Base-by-base conservation (phyloP, 2,797 vertebrate genomes). In the Hemitrygon akajei region DNA sequence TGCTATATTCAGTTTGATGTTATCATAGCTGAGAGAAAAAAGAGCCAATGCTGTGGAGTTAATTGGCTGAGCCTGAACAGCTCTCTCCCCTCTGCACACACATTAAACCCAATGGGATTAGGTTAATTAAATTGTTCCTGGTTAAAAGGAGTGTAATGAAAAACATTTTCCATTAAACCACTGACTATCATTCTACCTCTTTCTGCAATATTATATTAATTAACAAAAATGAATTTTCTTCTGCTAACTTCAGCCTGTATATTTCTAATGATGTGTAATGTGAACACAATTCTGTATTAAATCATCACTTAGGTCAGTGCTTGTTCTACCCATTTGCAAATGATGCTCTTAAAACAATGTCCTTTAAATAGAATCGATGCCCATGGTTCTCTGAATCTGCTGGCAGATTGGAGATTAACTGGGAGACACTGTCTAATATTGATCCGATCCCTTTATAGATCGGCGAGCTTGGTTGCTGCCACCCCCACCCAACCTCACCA, bases 351-450 rank as follows among this genome's bases (percentile, higher is more conserved):
- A 89, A 89, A 89, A 37, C 86, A 89, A 69, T 89, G 16, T 37
- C 86, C 86, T 66, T 89, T 34, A 89, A 89, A 89, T 89, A 89
- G 86, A 69, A 69, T 34, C n/a, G 6, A 37, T 89, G n/a, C 7
- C 86, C 9, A 14, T 22, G 60, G 10, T 66, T 34, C 60, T 34
- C 2, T 22, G 60, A 89, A 89, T 37, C 86, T 66, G 60, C n/a
- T 22, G 60, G n/a, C 60, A 69, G 86, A 69, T 37, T 22, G 86
- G 60, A 89, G 86, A 69, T 89, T 37, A 89, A 89, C n/a, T 22
- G 14, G n/a, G 60, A 89, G 86, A 37, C n/a, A 6, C 60, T 9
- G 86, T 18, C 16, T 37, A 34, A 89, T 69, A 66, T 89, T 37
- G n/a, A 89, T 69, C 86, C 7, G 7, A 34, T 69, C 60, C 20